phyloP scores from a whole-genome alignment of 2,113 vertebrate genomes.

The Neomonachus schauinslandi region DNA sequence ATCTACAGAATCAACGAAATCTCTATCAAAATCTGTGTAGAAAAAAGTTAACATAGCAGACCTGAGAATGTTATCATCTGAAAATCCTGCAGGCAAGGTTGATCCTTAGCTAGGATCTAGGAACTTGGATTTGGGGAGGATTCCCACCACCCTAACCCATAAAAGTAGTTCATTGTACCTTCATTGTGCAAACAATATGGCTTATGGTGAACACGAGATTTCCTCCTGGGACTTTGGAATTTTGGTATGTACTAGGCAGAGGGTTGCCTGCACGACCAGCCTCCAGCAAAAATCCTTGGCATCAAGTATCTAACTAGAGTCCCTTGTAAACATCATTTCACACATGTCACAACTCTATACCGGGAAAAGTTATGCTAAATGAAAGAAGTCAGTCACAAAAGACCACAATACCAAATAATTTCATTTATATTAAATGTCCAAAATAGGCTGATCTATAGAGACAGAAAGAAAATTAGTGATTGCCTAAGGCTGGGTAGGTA shows the following conservation, averaged over 20 bases:
- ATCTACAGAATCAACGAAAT: not conserved
- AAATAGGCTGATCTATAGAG: not conserved
- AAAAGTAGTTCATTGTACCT: not conserved
- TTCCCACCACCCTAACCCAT: not conserved
- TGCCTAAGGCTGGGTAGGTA: not conserved
- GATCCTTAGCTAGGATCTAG: not conserved
- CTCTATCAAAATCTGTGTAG: slow-evolving; percentile 15
- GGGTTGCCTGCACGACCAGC: not conserved
- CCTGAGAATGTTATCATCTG: slow-evolving; percentile 17
- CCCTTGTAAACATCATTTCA: not conserved
- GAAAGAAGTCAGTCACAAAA: slow-evolving; percentile 49
- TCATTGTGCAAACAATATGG: not conserved
- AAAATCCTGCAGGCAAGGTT: slow-evolving; percentile 35
- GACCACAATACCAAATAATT: not conserved
- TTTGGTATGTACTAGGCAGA: not conserved
- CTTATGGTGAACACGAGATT: not conserved
- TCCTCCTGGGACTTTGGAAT: not conserved
- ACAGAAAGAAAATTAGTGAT: not conserved
- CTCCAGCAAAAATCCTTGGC: not conserved
- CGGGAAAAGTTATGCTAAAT: not conserved
- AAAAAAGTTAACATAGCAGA: not conserved
- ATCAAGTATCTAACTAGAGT: not conserved
- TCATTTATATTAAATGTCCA: not conserved
- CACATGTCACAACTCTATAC: not conserved
- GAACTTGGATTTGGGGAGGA: not conserved